Evolutionary conservation across 2,797 vertebrate genomes (phyloP), one percentile per base, ranked within the genome.

Genomic region (Sebastes aleutianus): DNA sequence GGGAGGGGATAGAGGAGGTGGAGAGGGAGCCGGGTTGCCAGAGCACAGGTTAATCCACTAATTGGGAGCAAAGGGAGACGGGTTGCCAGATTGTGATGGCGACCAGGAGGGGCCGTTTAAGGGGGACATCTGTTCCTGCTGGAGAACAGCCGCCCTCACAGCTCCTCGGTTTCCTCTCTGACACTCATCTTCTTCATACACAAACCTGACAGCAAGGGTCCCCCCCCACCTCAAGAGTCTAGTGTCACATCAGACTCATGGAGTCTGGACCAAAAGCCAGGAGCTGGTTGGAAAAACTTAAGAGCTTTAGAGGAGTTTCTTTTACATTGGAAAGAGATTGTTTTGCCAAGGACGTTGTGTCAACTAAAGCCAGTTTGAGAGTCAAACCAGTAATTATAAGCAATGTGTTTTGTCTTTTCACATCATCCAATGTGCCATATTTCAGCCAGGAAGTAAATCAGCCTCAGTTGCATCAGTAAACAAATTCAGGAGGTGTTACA

Each of bases 121-220:
- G 87, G 88, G 83, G 91, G 94, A 95, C 95, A 96, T 96, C 95
- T 96, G 96, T 93, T 95, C 93, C 91, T 93, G 88, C 93, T 89
- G 91, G 93, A 92, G 90, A 94, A 90, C 91, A 95, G 92, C 90
- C 89, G 86, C 85, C 92, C 91, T 91, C 91, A 77, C 92, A 92
- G 88, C 80, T 91, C 91, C 79, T 71, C 12, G 76, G 82, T 79
- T 88, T 89, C 59, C 87, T 90, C 86, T 79, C 82, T 79, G 84
- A 92, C 88, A 92, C 91, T 90, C 85, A 70, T 92, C 90, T 87
- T 88, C 91, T 88, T 87, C 73, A 66, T 54, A 86, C 86, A 80
- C 84, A 78, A 70, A 74, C 77, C 72, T 87, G 89, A 90, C 85
- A 83, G 82, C 12, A 16, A 80, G 24, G 58, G 3, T 1, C 3